Evolutionary conservation across 2,797 vertebrate genomes (phyloP).

Genomic region (Phaenicophaeus curvirostris): DNA sequence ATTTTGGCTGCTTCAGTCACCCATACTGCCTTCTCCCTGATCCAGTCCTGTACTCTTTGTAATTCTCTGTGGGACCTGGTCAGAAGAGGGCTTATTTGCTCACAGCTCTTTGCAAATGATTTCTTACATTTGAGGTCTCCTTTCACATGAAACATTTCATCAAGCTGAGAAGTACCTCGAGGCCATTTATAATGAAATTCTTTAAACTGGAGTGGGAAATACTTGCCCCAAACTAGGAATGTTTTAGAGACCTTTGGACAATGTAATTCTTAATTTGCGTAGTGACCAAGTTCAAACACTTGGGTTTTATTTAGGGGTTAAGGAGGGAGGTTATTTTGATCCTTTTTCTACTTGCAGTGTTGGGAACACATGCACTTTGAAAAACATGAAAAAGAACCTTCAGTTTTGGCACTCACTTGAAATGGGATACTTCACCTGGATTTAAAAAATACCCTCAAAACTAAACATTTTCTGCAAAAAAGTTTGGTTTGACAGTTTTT

Average conservation of each 20-base stretch:
- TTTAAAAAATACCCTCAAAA: not conserved
- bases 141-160: not conserved
- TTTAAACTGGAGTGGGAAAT: not conserved
- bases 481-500: not conserved
- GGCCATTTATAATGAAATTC: not conserved
- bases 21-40: not conserved
- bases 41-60: not conserved
- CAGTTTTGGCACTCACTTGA: not conserved
- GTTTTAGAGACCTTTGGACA: not conserved
- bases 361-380: not conserved
- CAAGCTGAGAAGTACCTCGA: not conserved
- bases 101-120: not conserved
- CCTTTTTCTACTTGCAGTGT: not conserved
- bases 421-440: not conserved
- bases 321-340: not conserved
- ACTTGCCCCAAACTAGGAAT: not conserved
- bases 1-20: not conserved
- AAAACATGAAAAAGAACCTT: not conserved
- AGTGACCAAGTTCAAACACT: not conserved
- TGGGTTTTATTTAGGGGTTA: not conserved
- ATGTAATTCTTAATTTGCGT: not conserved
- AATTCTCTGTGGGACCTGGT: not conserved
- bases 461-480: not conserved
- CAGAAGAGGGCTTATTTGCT: not conserved
- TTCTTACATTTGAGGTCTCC: not conserved